Evolutionary conservation across 2,888 invertebrate genomes (phyloP).

Genomic region (Clunio marinus): DNA sequence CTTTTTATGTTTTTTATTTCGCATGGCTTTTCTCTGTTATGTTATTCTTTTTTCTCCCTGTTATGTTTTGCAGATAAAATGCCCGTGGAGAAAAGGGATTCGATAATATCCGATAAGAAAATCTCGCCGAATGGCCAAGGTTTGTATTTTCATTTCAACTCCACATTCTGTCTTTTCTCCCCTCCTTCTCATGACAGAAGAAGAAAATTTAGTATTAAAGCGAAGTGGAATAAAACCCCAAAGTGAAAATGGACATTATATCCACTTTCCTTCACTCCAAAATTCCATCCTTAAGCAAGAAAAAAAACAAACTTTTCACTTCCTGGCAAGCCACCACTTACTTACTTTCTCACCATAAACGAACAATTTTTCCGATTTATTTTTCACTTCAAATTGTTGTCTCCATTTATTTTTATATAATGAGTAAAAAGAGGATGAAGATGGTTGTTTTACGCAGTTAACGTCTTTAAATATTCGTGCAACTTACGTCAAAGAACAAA

Average conservation of each 20-base stretch:
- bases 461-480: no score
- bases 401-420: no score
- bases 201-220: background rate
- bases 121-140: conserved; percentile 30
- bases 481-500: no score
- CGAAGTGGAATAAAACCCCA: background rate
- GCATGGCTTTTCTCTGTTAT: conserved; percentile 38
- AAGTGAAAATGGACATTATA: background rate
- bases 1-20: background rate
- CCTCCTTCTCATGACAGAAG: no score
- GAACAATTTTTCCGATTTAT: background rate
- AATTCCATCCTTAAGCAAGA: background rate
- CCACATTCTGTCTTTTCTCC: background rate
- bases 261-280: background rate
- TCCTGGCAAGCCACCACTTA: conserved; percentile 7
- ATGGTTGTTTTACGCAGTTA: no score
- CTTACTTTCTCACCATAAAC: background rate
- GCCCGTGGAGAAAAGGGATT: conserved; percentile 37
- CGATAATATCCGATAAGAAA: conserved; percentile 38
- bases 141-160: conserved; percentile 26
- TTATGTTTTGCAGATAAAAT: conserved; percentile 40
- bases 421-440: no score
- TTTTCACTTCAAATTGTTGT: no score
- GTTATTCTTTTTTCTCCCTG: conserved; percentile 38
- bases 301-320: background rate